Conservation (phyloP, 1,140 invertebrate genomes). For the Apolygus lucorum region DNA sequence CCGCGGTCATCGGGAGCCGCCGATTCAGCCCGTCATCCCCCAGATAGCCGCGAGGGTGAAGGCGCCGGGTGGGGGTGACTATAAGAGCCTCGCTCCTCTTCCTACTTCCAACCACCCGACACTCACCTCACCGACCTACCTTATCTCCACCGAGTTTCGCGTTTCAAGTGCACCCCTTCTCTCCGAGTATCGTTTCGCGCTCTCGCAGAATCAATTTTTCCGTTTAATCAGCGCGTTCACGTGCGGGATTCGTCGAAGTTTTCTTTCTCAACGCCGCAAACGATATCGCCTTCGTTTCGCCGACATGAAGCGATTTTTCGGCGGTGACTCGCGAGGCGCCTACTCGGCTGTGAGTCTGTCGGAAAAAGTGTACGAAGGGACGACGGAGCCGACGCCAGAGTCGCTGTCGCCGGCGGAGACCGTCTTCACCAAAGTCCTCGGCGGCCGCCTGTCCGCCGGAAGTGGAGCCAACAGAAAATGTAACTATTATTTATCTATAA, state of each 20-base stretch:
- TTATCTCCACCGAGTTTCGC: background rate
- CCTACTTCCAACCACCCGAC: background rate
- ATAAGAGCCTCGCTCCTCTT: background rate
- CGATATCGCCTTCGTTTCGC: background rate
- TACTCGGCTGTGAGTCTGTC: background rate
- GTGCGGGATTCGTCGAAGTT: background rate
- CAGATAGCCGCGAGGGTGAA: too few species aligned
- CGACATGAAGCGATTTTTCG: background rate
- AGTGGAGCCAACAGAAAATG: constrained; percentile 12
- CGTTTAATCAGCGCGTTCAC: background rate
- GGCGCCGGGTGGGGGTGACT: background rate
- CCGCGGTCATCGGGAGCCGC: too few species aligned
- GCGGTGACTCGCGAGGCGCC: background rate
- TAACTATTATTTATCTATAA: background rate
- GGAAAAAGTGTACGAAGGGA: constrained; percentile 1
- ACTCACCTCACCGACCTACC: background rate
- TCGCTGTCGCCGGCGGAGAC: background rate
- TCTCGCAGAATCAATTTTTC: too few species aligned
- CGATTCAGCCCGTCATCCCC: too few species aligned
- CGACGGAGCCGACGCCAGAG: constrained; percentile 1
- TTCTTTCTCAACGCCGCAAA: background rate
- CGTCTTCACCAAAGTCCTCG: constrained; percentile 5
- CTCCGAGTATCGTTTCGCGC: too few species aligned
- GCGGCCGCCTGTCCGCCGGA: background rate
- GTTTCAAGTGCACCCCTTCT: background rate